These are phyloP conservation scores for Mycteria americana DNA, from an alignment of 2,797 vertebrate genomes.

Conservation along the genomic window DNA sequence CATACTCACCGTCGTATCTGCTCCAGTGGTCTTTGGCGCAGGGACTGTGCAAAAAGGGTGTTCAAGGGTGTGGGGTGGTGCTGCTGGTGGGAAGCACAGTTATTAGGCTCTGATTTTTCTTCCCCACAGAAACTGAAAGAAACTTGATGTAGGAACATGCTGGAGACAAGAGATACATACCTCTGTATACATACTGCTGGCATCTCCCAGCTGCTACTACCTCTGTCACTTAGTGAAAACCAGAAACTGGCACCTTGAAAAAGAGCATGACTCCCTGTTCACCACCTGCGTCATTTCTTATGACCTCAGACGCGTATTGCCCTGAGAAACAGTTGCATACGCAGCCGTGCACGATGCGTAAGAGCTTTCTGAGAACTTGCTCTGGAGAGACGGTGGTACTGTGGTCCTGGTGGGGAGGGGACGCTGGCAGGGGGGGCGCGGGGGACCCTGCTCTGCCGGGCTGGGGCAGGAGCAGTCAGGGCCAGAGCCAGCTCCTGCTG, in stretches of 20 bases:
- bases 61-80: background rate
- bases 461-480: background rate
- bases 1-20: accelerated
- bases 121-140: background rate
- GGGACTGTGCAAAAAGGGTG: background rate
- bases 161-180: background rate
- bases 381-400: background rate
- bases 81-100: background rate
- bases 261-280: background rate
- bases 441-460: background rate
- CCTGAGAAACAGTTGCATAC: background rate
- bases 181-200: background rate
- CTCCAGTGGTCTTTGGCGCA: background rate
- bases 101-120: background rate
- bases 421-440: accelerated
- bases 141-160: background rate
- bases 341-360: accelerated
- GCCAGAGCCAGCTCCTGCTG: background rate
- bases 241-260: background rate
- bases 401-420: too few relatives aligned
- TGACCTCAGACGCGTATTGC: background rate
- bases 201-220: background rate
- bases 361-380: background rate
- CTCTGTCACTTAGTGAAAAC: background rate
- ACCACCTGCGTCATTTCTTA: background rate